phyloP scores from a whole-genome alignment of 2,797 vertebrate species.

The Staurois parvus region DNA sequence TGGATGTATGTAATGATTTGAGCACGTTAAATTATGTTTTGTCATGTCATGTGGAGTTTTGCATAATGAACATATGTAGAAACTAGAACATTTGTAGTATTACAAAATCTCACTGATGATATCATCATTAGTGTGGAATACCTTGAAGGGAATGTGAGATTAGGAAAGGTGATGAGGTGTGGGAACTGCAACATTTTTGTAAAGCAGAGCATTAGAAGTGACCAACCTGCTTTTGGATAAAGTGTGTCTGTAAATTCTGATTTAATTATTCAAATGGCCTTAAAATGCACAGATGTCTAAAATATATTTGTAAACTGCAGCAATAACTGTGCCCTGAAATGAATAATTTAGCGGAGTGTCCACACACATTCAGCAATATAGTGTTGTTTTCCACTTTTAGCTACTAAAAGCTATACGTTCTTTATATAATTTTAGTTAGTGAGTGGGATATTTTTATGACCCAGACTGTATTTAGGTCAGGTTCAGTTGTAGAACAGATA shows the following conservation, averaged over 20 bases:
- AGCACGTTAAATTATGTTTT: not conserved
- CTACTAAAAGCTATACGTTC: not conserved
- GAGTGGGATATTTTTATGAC: not conserved
- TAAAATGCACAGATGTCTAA: no score
- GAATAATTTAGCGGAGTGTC: no score
- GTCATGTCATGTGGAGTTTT: conserved; percentile 11
- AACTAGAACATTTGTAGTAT: not conserved
- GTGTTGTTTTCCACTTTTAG: not conserved
- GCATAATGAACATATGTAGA: conserved; percentile 19
- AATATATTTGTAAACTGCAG: no score
- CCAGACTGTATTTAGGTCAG: not conserved
- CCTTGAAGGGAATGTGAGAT: not conserved
- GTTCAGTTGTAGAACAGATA: not conserved
- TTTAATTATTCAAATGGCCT: no score
- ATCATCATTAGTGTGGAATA: conserved; percentile 25
- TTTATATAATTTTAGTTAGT: not conserved
- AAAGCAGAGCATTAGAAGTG: not conserved
- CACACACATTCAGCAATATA: not conserved
- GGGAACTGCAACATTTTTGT: not conserved
- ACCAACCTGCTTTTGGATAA: no score
- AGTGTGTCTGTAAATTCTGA: no score
- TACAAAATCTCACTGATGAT: not conserved
- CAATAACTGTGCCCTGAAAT: no score
- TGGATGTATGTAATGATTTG: no score
- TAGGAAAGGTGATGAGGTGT: not conserved